Evolutionary conservation across 2,113 vertebrate species (phyloP).

Genomic region (Garra rufa): DNA sequence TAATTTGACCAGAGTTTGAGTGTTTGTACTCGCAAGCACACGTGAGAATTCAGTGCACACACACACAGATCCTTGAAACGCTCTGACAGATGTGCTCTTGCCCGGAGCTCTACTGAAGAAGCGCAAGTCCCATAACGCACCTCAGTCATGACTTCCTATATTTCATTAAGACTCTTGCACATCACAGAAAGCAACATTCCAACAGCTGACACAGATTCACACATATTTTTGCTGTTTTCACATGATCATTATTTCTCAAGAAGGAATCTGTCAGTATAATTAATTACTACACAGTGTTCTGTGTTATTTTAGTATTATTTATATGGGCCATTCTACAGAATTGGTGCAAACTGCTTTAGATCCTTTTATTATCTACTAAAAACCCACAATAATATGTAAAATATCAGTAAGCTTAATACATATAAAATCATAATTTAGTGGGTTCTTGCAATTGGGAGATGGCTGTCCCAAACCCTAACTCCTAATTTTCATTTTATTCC

Average conservation of each 20-base stretch:
- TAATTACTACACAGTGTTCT: background rate
- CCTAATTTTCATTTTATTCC: no score
- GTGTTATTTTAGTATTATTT: background rate
- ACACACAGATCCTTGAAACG: background rate
- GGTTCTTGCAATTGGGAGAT: no score
- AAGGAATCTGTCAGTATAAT: background rate
- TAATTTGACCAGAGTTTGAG: background rate
- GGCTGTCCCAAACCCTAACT: no score
- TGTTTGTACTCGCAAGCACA: background rate
- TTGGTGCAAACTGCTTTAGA: no score
- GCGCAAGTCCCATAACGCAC: background rate
- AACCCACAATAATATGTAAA: no score
- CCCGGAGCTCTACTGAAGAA: background rate
- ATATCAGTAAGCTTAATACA: no score
- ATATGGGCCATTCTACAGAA: no score
- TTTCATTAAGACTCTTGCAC: slow-evolving; percentile 13
- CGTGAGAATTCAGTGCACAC: background rate
- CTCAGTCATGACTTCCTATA: background rate
- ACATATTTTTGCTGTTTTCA: background rate
- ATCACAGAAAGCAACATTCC: background rate
- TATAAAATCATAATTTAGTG: no score
- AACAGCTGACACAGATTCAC: background rate
- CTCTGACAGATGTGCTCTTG: background rate
- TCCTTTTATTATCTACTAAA: no score
- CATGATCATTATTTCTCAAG: background rate